Evolutionary conservation across 1,140 invertebrate genomes (phyloP).

Genomic region (Tetramorium alpestre): DNA sequence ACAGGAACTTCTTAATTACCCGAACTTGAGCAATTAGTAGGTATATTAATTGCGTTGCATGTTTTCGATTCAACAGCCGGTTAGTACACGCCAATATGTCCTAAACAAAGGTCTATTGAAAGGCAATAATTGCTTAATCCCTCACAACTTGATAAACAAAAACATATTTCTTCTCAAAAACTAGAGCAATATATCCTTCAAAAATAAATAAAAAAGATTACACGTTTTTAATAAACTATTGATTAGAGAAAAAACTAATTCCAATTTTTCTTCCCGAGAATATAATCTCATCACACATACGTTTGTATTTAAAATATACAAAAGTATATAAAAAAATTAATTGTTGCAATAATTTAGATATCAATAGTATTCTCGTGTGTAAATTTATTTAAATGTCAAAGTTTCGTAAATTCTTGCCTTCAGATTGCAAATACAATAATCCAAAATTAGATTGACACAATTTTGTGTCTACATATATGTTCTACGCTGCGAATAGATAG

Average conservation of each 20-base stretch:
- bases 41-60: constrained; percentile 47
- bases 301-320: background rate
- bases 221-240: background rate
- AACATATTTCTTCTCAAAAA: background rate
- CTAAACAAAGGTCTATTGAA: background rate
- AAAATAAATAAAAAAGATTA: constrained; percentile 1
- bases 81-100: constrained; percentile 13
- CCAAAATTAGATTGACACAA: constrained; percentile 11
- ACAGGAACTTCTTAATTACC: constrained; percentile 48
- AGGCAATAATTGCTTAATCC: background rate
- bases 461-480: background rate
- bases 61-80: constrained; percentile 27
- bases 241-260: background rate
- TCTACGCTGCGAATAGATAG: background rate
- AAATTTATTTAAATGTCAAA: background rate
- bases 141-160: background rate
- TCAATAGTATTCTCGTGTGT: background rate
- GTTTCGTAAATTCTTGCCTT: background rate
- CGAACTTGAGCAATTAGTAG: constrained; percentile 56
- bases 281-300: background rate
- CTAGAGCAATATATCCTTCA: background rate
- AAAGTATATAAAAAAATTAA: background rate
- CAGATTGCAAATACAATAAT: background rate
- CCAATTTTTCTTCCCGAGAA: background rate
- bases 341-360: background rate